phyloP scores from a whole-genome alignment of 2,797 vertebrate genomes.

The Thamnophis elegans region DNA sequence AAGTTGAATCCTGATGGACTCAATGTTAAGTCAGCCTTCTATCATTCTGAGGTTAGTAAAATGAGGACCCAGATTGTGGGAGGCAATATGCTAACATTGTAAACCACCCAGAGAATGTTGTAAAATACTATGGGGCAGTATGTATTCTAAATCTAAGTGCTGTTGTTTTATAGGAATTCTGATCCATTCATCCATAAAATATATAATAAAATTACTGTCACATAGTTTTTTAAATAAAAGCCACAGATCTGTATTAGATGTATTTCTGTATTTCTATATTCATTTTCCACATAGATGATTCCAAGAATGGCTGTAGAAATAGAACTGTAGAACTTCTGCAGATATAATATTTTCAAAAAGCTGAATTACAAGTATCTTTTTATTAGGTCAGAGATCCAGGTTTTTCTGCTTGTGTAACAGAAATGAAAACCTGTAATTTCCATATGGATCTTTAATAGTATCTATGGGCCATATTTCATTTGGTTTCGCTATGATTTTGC shows the following conservation, averaged over 20 bases:
- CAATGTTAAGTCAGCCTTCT: neutral
- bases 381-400: conserved; percentile 4
- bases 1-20: neutral
- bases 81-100: neutral
- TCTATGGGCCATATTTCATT: conserved; percentile 1
- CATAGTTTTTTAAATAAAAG: conserved; percentile 26
- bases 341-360: neutral
- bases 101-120: neutral
- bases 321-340: conserved; percentile 30
- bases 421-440: conserved; percentile 7
- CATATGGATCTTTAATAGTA: neutral
- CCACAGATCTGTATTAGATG: conserved; percentile 5
- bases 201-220: conserved; percentile 20
- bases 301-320: conserved; percentile 17
- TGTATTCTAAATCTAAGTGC: neutral
- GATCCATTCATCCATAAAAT: neutral
- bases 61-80: neutral
- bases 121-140: neutral
- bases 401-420: conserved; percentile 11
- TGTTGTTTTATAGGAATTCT: neutral
- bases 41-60: neutral
- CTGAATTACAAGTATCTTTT: conserved; percentile 31
- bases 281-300: conserved; percentile 28
- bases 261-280: conserved; percentile 23
- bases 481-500: neutral